Base-by-base conservation (phyloP, 2,888 invertebrate genomes). In the Frankliniella intonsa region DNA sequence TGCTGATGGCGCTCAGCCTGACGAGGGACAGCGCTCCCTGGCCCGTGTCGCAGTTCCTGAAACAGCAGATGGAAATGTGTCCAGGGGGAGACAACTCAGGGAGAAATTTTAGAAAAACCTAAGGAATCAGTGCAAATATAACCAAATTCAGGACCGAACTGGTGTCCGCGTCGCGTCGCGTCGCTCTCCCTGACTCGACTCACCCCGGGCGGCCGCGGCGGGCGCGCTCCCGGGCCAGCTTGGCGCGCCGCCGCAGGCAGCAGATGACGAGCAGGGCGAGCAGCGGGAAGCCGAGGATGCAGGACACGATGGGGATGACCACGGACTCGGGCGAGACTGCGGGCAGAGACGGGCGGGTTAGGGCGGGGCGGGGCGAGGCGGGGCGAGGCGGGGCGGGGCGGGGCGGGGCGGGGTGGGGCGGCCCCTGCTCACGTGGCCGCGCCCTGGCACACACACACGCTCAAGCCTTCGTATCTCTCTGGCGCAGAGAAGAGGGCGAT, bases 251-350 rank as follows among this genome's bases (percentile, higher is more conserved):
- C 83, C 95, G 90, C 84, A 96, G 90, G 87, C 95, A 96, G 89
- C 96, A 96, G 86, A 96, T 96, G 84, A 96, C 93, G 84, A 96
- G 91, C 83, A 96, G 90, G 5, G 96, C 96, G 87, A 97, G 88
- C 84, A 96, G 89, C 69, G 96, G 96, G 87, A 97, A 96, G 83
- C 96, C 96, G 86, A 96, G 92, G 87, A 96, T 96, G 88, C 96
- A 95, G 82, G 96, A 95, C 81, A 96, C 93, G 85, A 96, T 96
- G 80, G 96, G 95, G 85, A 96, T 93, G 82, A 96, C 95, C 85
- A 96, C 94, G 82, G 94, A 95, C 88, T 96, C 95, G 81, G 95
- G 95, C 81, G 95, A 93, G 84, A 96, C 96, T 96, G 92, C 50
- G 90, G 91, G 55, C 55, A 55, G 3, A 8, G 5, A 2, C 55